Percentiles rank a stretch among this genome's conserved stretches.
These are phyloP conservation scores for Tenebrosternarchus preto DNA, from an alignment of 2,113 vertebrate species.

Conservation along the genomic window DNA sequence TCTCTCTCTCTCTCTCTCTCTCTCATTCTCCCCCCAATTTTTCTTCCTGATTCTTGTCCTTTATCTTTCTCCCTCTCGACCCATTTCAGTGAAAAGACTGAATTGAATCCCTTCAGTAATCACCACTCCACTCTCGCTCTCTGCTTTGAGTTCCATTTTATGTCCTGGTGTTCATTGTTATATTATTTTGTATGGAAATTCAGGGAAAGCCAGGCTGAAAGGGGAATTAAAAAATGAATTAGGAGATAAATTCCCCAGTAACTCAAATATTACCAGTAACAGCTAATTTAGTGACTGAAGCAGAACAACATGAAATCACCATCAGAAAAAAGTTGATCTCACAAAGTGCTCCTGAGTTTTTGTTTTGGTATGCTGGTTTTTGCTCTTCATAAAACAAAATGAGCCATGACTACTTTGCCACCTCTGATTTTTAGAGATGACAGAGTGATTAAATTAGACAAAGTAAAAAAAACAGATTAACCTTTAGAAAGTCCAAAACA, in stretches of 20 bases:
- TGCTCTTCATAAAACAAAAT: too few species aligned
- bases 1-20: slow-evolving; percentile 23
- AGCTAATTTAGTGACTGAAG: too few species aligned
- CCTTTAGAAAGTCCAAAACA: not conserved
- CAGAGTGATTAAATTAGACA: not conserved
- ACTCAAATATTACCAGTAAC: too few species aligned
- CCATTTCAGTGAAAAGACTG: not conserved
- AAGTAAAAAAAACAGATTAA: not conserved
- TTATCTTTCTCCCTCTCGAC: not conserved
- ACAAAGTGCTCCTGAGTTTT: too few species aligned
- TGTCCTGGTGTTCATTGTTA: not conserved
- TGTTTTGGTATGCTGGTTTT: too few species aligned
- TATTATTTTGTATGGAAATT: not conserved
- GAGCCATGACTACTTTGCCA: not conserved
- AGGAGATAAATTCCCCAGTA: too few species aligned
- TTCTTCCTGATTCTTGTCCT: not conserved
- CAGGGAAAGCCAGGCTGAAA: not conserved
- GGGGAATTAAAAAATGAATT: too few species aligned
- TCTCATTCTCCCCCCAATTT: not conserved
- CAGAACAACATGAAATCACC: too few species aligned
- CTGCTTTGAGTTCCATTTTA: not conserved
- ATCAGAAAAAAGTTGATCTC: too few species aligned
- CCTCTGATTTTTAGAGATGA: not conserved
- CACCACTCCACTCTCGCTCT: not conserved
- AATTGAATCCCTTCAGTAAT: not conserved